A percentile compares a stretch with the other conserved stretches of the same genome.
Conservation (phyloP, 2,113 vertebrate genomes). For the Stigmatopora nigra region DNA sequence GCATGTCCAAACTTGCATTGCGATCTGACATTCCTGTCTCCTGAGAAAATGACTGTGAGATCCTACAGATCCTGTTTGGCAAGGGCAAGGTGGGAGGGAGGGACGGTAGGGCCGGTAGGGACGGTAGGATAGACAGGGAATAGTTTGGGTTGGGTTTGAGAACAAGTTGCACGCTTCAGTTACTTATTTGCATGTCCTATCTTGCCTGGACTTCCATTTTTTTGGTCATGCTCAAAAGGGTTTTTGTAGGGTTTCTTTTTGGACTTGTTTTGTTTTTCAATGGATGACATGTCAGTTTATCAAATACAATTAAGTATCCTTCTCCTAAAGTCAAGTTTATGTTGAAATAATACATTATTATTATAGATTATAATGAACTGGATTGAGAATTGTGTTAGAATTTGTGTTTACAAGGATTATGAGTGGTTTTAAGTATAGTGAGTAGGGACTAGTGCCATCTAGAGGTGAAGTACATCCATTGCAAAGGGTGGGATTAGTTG, state of each 20-base stretch:
- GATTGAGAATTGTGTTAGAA: conserved; percentile 28
- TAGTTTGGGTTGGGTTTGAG: conserved; percentile 60
- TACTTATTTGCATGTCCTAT: conserved; percentile 65
- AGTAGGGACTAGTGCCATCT: conserved; percentile 51
- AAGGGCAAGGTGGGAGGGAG: conserved; percentile 62
- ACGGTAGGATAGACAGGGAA: conserved; percentile 9
- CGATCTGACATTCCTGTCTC: conserved; percentile 67
- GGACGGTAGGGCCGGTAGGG: conserved; percentile 36
- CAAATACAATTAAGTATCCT: conserved; percentile 3
- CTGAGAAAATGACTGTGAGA: conserved; percentile 68
- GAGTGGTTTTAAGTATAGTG: conserved; percentile 24
- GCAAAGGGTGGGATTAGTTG: not conserved
- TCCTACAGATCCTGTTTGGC: conserved; percentile 73
- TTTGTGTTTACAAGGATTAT: conserved; percentile 41
- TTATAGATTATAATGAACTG: not conserved
- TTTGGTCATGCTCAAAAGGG: conserved; percentile 19
- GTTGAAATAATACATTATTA: conserved; percentile 3
- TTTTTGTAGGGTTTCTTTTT: conserved; percentile 19
- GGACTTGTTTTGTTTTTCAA: too few relatives aligned
- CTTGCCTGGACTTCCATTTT: conserved; percentile 51
- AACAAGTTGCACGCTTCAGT: conserved; percentile 52
- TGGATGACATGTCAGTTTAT: not conserved
- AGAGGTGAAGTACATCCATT: conserved; percentile 29
- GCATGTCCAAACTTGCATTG: conserved; percentile 61
- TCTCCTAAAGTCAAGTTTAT: not conserved